Evolutionary conservation across 2,888 invertebrate genomes (phyloP).

Genomic region (Acleris cristana): DNA sequence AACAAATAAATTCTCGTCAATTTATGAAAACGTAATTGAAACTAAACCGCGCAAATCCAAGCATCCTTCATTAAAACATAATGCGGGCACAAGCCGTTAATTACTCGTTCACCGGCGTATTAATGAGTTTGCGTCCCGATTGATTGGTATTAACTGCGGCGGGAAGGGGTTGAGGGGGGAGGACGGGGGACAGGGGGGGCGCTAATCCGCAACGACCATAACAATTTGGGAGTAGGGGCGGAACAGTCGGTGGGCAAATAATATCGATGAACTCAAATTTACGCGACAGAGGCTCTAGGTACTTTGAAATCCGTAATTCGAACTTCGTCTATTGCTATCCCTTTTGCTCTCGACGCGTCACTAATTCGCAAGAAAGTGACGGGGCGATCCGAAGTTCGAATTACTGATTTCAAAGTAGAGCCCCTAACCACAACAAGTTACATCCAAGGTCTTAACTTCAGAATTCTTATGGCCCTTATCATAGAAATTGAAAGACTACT

Average conservation of each 20-base stretch:
- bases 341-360: too few relatives aligned
- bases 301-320: too few relatives aligned
- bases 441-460: background rate
- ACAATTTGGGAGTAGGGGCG: constrained; percentile 22
- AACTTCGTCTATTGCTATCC: too few relatives aligned
- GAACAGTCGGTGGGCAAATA: background rate
- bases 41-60: background rate
- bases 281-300: too few relatives aligned
- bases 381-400: too few relatives aligned
- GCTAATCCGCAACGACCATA: constrained; percentile 13
- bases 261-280: background rate
- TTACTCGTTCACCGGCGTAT: constrained; percentile 27
- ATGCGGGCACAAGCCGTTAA: constrained; percentile 4
- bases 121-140: constrained; percentile 33
- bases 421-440: background rate
- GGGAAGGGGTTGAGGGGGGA: background rate
- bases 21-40: background rate
- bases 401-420: too few relatives aligned
- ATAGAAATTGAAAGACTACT: too few relatives aligned
- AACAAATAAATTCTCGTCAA: too few relatives aligned
- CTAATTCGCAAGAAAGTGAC: too few relatives aligned
- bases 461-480: too few relatives aligned
- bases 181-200: background rate
- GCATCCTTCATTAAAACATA: background rate
- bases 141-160: constrained; percentile 29